These are phyloP conservation scores for Linnaemya tessellans DNA, from an alignment of 2,888 invertebrate species.

Conservation along the genomic window DNA sequence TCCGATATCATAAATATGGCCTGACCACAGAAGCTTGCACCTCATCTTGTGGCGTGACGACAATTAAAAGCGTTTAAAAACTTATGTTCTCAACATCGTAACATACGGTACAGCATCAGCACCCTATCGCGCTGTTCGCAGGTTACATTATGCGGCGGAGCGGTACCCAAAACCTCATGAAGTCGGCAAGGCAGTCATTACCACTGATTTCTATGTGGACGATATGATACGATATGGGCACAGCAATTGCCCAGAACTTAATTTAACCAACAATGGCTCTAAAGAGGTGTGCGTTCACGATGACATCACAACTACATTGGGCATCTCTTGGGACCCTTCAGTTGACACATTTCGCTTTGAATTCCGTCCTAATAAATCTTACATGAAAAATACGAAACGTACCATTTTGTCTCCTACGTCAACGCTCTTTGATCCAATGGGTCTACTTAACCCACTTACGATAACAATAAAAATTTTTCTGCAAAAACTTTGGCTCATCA, in stretches of 20 bases:
- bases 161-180: conserved; percentile 41
- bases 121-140: conserved; percentile 55
- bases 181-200: too few relatives aligned
- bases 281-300: conserved; percentile 38
- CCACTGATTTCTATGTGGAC: too few relatives aligned
- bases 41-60: conserved; percentile 49
- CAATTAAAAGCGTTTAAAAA: too few relatives aligned
- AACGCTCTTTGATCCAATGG: conserved; percentile 26
- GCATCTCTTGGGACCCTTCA: too few relatives aligned
- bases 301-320: conserved; percentile 28
- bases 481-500: conserved; percentile 35
- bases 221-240: conserved; percentile 55
- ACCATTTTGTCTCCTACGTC: conserved; percentile 32
- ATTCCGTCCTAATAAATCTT: not conserved
- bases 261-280: not conserved
- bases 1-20: conserved; percentile 56
- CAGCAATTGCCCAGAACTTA: conserved; percentile 3
- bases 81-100: too few relatives aligned
- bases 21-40: conserved; percentile 43
- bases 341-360: too few relatives aligned
- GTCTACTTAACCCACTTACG: conserved; percentile 17
- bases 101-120: conserved; percentile 48
- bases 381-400: conserved; percentile 6
- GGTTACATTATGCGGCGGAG: conserved; percentile 47
- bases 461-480: conserved; percentile 38